phyloP scores from a whole-genome alignment of 1,140 invertebrate genomes.

The Apis florea region DNA sequence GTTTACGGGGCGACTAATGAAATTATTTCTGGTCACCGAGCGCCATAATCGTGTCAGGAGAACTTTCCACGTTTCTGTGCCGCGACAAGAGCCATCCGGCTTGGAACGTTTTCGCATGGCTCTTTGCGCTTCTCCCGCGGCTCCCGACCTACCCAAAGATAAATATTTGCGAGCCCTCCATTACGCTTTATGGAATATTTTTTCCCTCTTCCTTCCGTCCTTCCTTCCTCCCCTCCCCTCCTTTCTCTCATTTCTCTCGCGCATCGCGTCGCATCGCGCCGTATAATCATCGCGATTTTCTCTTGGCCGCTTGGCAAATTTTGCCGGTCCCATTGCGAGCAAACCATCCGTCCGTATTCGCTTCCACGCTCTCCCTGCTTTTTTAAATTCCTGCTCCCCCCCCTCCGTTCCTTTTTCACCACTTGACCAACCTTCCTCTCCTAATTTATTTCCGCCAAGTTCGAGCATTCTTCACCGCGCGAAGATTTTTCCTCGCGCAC shows the following conservation, averaged over 20 bases:
- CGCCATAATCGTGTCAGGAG: constrained; percentile 52
- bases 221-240: no score
- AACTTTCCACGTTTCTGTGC: constrained; percentile 60
- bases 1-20: constrained; percentile 59
- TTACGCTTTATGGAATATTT: constrained; percentile 64
- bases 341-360: constrained; percentile 20
- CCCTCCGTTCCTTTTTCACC: not conserved
- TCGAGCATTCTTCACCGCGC: constrained; percentile 4
- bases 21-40: constrained; percentile 65
- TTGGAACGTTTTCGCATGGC: constrained; percentile 45
- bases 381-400: not conserved
- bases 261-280: not conserved
- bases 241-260: not conserved
- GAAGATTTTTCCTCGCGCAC: not conserved
- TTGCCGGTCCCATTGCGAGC: constrained; percentile 16
- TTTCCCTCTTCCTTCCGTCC: not conserved
- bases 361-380: not conserved
- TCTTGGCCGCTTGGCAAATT: constrained; percentile 39
- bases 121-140: constrained; percentile 49
- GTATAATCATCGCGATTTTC: constrained; percentile 49
- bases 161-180: constrained; percentile 65
- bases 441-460: constrained; percentile 30
- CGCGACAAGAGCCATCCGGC: constrained; percentile 55
- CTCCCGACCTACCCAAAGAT: constrained; percentile 54
- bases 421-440: no score